These are phyloP conservation scores for Melipona beecheii DNA, from an alignment of 2,888 invertebrate genomes.

Conservation along the genomic window DNA sequence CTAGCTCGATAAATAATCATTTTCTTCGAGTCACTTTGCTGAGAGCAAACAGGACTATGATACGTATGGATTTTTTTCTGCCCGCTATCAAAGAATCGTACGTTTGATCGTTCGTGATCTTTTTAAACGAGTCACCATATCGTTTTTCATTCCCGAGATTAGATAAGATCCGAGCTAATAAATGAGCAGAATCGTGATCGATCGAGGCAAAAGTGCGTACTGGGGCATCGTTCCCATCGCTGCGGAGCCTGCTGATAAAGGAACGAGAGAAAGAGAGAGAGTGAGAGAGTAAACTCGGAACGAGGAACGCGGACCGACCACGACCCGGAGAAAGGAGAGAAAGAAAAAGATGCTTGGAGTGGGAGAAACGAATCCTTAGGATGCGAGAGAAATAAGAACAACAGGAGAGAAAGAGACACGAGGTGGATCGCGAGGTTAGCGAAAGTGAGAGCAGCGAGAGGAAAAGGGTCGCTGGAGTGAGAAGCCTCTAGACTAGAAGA, in stretches of 20 bases:
- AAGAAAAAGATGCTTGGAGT: neutral
- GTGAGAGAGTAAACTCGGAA: neutral
- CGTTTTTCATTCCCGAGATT: too few species aligned
- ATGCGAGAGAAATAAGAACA: neutral
- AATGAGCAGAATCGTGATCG: neutral
- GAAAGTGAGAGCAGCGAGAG: conserved; percentile 15
- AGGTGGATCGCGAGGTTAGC: neutral
- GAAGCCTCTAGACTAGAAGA: neutral
- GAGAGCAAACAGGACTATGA: too few species aligned
- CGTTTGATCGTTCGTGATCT: too few species aligned
- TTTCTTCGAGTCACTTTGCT: neutral
- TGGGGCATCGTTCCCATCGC: conserved; percentile 50
- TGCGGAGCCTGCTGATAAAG: conserved; percentile 39
- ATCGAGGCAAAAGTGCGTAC: neutral
- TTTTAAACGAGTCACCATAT: too few species aligned
- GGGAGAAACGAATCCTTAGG: neutral
- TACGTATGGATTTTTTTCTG: too few species aligned
- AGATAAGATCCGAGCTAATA: too few species aligned
- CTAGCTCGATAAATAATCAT: neutral
- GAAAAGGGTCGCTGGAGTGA: neutral
- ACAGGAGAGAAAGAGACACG: neutral
- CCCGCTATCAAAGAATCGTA: too few species aligned
- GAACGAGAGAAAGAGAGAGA: neutral
- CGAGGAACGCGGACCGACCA: neutral
- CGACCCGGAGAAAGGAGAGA: neutral